Evolutionary conservation across 2,797 vertebrate species (phyloP).

Genomic region (Nannoperca australis): DNA sequence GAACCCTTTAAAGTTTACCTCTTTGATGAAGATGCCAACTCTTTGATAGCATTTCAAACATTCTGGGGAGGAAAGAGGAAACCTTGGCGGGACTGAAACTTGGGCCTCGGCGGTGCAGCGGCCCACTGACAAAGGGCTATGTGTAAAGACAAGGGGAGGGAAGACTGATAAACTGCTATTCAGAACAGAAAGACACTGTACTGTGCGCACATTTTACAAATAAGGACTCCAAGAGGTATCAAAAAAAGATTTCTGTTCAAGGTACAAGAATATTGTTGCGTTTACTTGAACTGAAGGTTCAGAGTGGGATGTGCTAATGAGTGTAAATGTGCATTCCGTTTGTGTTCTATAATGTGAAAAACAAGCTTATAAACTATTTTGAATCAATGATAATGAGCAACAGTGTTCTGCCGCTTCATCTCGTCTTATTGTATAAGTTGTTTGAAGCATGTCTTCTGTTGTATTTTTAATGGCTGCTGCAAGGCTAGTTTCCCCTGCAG

Average conservation of each 20-base stretch:
- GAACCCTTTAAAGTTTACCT: conserved; percentile 74
- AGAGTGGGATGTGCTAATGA: not conserved
- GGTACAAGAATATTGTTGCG: not conserved
- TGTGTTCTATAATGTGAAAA: conserved; percentile 12
- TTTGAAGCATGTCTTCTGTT: conserved; percentile 76
- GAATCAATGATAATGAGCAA: conserved; percentile 62
- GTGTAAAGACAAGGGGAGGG: conserved; percentile 49
- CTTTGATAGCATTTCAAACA: conserved; percentile 82
- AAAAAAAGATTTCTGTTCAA: not conserved
- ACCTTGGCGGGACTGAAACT: conserved; percentile 63
- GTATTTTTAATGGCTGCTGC: conserved; percentile 76
- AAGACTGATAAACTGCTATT: conserved; percentile 18
- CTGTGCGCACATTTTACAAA: not conserved
- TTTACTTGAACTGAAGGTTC: not conserved
- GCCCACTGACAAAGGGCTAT: conserved; percentile 63
- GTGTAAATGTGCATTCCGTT: not conserved
- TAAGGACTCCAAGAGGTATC: not conserved
- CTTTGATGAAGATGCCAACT: conserved; percentile 80
- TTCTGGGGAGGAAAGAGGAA: conserved; percentile 64
- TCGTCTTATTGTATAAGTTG: conserved; percentile 55
- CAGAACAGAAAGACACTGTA: conserved; percentile 41
- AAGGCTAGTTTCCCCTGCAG: conserved; percentile 63
- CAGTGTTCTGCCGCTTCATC: conserved; percentile 53
- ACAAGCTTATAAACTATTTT: conserved; percentile 41
- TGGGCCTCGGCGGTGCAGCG: conserved; percentile 36